A percentile compares a stretch with the other conserved stretches of the same genome.
Evolutionary conservation across 1,140 invertebrate species (phyloP).

Genomic region (Habropoda laboriosa): DNA sequence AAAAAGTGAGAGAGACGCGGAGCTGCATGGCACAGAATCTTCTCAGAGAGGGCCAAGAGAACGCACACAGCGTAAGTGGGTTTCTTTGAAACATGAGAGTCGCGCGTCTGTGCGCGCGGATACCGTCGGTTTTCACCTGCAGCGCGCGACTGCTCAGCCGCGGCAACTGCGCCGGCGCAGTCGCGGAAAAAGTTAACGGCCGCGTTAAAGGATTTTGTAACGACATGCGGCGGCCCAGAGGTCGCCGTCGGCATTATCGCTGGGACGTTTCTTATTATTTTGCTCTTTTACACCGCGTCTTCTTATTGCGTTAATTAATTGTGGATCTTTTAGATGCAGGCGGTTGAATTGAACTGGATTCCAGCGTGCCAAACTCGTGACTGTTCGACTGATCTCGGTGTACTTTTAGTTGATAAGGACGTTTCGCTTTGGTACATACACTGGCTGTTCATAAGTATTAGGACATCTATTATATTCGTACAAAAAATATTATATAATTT

Average conservation of each 20-base stretch:
- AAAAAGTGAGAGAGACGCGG: background rate
- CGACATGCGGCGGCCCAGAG: constrained; percentile 2
- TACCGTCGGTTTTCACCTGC: no score
- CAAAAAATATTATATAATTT: no score
- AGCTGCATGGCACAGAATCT: background rate
- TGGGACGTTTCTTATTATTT: constrained; percentile 21
- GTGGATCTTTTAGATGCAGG: constrained; percentile 38
- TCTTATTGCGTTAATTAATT: constrained; percentile 61
- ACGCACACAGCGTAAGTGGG: background rate
- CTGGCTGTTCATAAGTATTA: no score
- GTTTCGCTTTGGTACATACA: no score
- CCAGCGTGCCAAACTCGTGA: constrained; percentile 54
- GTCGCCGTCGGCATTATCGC: constrained; percentile 49
- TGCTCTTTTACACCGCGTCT: background rate
- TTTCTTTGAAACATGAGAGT: no score
- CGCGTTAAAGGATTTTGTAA: constrained; percentile 47
- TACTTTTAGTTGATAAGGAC: no score
- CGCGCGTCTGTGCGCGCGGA: no score
- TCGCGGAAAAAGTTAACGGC: constrained; percentile 44
- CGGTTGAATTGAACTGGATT: constrained; percentile 62
- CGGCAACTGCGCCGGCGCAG: background rate
- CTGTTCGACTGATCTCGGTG: background rate
- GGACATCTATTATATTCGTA: no score
- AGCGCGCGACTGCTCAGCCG: no score
- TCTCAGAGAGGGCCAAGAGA: background rate